phyloP scores from a whole-genome alignment of 2,888 invertebrate genomes.

The Pristionchus maxplancki region DNA sequence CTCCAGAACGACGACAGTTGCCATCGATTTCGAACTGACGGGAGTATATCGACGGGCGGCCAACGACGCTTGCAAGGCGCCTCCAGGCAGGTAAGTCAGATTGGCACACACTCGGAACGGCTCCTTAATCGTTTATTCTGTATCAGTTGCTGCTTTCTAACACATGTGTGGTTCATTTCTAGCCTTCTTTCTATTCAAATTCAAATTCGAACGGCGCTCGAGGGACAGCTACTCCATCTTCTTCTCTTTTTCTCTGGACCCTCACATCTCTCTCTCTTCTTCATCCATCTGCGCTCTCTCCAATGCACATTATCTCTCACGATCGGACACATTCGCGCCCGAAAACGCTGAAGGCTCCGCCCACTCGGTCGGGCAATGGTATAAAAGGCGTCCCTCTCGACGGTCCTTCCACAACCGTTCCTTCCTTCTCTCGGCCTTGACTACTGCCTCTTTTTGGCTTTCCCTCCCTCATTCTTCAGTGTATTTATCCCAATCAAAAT shows the following conservation, averaged over 20 bases:
- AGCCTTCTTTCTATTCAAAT: neutral
- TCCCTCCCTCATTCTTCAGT: neutral
- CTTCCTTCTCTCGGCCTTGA: neutral
- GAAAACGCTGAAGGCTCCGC: neutral
- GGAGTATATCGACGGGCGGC: slow-evolving; percentile 58
- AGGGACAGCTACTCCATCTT: neutral
- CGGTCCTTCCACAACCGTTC: neutral
- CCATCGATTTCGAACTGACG: slow-evolving; percentile 59
- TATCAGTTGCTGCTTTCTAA: neutral
- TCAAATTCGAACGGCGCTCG: slow-evolving; percentile 11
- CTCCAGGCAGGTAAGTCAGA: slow-evolving; percentile 63
- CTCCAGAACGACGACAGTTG: slow-evolving; percentile 66
- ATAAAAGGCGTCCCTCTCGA: neutral
- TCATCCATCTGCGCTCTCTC: slow-evolving; percentile 14
- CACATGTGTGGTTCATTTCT: neutral
- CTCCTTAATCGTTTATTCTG: neutral
- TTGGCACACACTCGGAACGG: slow-evolving; percentile 61
- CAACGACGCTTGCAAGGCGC: slow-evolving; percentile 63
- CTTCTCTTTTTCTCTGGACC: neutral
- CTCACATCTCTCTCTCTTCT: slow-evolving; percentile 15
- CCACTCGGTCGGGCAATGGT: neutral
- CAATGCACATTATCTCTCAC: neutral
- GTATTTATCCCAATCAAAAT: neutral
- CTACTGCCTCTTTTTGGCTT: neutral
- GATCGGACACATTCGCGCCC: neutral